A percentile compares a stretch with the other conserved stretches of the same genome.
Conservation (phyloP, 2,113 vertebrate species). For the Echinops telfairi region DNA sequence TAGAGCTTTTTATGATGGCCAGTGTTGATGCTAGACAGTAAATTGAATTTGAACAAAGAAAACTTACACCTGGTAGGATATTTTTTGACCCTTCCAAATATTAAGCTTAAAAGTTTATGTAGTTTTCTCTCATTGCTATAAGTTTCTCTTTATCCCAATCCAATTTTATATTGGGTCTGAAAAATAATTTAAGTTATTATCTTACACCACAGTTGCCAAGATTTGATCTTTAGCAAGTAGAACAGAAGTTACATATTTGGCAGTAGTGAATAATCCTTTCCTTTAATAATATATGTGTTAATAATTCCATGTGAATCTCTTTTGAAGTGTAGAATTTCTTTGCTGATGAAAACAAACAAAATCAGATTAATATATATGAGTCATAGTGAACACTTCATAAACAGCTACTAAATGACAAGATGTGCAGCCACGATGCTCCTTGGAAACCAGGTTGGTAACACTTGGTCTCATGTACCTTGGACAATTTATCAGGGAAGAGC, state of each 20-base stretch:
- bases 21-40: background rate
- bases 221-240: background rate
- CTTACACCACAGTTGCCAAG: slow-evolving; percentile 22
- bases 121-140: slow-evolving; percentile 34
- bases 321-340: slow-evolving; percentile 33
- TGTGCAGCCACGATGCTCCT: background rate
- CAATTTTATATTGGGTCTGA: slow-evolving; percentile 48
- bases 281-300: no score
- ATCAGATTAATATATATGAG: background rate
- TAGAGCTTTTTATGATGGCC: background rate
- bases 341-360: slow-evolving; percentile 25
- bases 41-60: background rate
- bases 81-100: background rate
- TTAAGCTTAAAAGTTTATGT: slow-evolving; percentile 18
- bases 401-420: background rate
- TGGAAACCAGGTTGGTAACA: no score
- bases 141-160: background rate
- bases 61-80: background rate
- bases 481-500: no score
- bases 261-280: slow-evolving; percentile 28
- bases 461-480: no score
- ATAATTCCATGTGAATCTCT: slow-evolving; percentile 5
- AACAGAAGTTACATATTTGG: slow-evolving; percentile 4
- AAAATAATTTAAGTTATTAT: slow-evolving; percentile 15
- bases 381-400: background rate